Percentiles rank a stretch among this genome's conserved stretches.
These are phyloP conservation scores for Hirudo medicinalis DNA, from an alignment of 1,140 invertebrate species.

Conservation along the genomic window DNA sequence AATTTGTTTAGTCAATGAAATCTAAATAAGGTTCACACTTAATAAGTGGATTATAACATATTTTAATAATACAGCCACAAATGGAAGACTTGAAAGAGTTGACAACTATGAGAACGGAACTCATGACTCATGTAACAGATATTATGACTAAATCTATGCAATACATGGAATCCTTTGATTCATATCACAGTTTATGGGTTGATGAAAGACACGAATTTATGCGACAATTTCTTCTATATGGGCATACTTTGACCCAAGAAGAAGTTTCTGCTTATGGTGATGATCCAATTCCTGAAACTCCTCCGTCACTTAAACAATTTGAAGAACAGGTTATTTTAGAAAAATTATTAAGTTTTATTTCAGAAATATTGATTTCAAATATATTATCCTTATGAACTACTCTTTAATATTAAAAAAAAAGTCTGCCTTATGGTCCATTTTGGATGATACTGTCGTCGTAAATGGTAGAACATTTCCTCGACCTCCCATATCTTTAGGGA, in stretches of 20 bases:
- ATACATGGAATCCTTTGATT: conserved; percentile 40
- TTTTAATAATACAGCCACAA: conserved; percentile 30
- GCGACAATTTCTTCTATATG: conserved; percentile 77
- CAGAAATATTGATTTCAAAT: background rate
- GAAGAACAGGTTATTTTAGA: conserved; percentile 55
- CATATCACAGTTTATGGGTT: conserved; percentile 66
- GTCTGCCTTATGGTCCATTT: too few species aligned
- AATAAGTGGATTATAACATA: background rate
- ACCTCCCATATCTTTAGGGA: too few species aligned
- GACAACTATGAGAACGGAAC: conserved; percentile 37
- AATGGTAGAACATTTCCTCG: too few species aligned
- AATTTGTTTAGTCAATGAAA: background rate
- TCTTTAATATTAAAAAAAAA: too few species aligned
- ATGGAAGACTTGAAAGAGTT: conserved; percentile 41
- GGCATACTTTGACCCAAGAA: conserved; percentile 64
- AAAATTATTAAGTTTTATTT: background rate
- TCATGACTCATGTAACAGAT: conserved; percentile 40
- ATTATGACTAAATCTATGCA: conserved; percentile 41
- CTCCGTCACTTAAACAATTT: conserved; percentile 75
- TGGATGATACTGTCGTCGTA: too few species aligned
- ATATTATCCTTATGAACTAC: too few species aligned
- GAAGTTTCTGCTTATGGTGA: conserved; percentile 64
- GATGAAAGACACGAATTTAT: conserved; percentile 73
- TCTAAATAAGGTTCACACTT: background rate
- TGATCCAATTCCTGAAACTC: conserved; percentile 42